Evolutionary conservation across 2,797 vertebrate genomes (phyloP), one percentile per base, ranked within the genome.

Genomic region (Mastacembelus armatus): DNA sequence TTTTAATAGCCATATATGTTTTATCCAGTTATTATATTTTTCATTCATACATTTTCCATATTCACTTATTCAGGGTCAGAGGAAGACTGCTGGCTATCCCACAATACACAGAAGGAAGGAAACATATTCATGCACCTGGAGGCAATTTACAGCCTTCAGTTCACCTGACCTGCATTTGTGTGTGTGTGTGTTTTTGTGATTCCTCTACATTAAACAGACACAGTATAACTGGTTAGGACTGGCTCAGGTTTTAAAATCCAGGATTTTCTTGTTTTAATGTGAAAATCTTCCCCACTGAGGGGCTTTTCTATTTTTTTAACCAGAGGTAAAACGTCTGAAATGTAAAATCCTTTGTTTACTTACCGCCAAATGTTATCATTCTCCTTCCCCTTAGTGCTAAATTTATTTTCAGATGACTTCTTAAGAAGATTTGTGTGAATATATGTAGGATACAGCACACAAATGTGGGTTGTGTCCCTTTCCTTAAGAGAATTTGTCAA

Each of bases 31-130:
- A 40, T 63, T 69, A 38, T 66, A 61, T 80, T 69, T 83, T 77
- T 83, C 48, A 55, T 38, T 81, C 47, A 65, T 76, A 64, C 11
- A 59, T 71, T 61, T 80, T 73, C 58, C 43, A 73, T 66, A 58
- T 67, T 64, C 39, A 60, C 54, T 56, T 47, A 49, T 15, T 80
- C 70, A 81, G 71, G 73, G 71, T 62, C 68, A 76, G 0, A 1
- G 21, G 16, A 51, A 71, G 68, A 42, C 60, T 51, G 45, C 21
- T 52, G 57, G 63, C 47, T 62, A 45, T 39, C 18, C 14, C 10
- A 45, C 42, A 29, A 60, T 21, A 11, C 47, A 73, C 60, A 36
- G 26, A 67, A 44, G 18, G 11, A 26, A 43, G 42, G 64, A 65
- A 67, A 75, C 43, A 32, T 29, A 51, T 61, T 42, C 48, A 63